A percentile compares a stretch with the other conserved stretches of the same genome.
These are phyloP conservation scores for Agrotis ipsilon DNA, from an alignment of 2,888 invertebrate genomes.

Conservation along the genomic window DNA sequence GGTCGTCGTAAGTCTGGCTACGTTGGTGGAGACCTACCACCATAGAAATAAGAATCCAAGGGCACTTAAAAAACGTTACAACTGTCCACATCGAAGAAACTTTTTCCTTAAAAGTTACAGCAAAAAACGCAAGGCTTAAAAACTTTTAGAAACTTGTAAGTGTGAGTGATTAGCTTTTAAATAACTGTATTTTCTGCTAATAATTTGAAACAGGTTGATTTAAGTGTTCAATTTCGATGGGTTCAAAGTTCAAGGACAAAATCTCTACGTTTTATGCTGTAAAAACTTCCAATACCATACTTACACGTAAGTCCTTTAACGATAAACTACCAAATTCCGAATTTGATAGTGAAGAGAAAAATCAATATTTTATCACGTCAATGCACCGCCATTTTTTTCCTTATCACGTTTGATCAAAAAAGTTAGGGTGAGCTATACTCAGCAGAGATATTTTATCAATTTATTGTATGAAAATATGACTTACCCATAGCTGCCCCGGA, in stretches of 20 bases:
- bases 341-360: background rate
- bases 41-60: too few relatives aligned
- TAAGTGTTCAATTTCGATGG: background rate
- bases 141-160: background rate
- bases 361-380: background rate
- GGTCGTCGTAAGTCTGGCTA: too few relatives aligned
- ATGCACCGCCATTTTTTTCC: background rate
- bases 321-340: background rate
- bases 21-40: too few relatives aligned
- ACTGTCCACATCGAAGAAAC: background rate
- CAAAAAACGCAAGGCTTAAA: background rate
- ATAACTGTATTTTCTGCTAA: too few relatives aligned
- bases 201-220: too few relatives aligned
- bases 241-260: slow-evolving; percentile 34
- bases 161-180: too few relatives aligned
- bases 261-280: background rate
- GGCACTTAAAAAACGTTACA: too few relatives aligned
- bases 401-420: slow-evolving; percentile 3
- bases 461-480: slow-evolving; percentile 56
- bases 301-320: background rate
- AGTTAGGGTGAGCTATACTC: background rate
- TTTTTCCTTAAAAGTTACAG: background rate
- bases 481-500: slow-evolving; percentile 80
- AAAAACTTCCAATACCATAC: too few relatives aligned
- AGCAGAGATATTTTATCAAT: slow-evolving; percentile 10